A percentile compares a stretch with the other conserved stretches of the same genome.
phyloP scores from a whole-genome alignment of 2,113 vertebrate species.

The Heterocephalus glaber region DNA sequence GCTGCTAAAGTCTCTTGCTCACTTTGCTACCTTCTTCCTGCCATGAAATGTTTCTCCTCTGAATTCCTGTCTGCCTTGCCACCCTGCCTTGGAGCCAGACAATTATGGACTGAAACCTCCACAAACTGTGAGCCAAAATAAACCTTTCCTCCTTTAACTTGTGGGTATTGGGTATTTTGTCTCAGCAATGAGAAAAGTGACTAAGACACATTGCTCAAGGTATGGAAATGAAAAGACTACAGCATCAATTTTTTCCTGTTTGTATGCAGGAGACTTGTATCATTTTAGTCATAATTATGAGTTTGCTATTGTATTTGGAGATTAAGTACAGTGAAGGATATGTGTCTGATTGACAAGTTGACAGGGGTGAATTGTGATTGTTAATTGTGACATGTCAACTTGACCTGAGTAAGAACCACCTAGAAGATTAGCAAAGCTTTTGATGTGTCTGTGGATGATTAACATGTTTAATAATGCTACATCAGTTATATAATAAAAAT shows the following conservation, averaged over 20 bases:
- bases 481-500: slow-evolving; percentile 35
- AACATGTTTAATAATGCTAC: neutral
- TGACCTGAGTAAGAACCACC: neutral
- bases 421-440: neutral
- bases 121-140: neutral
- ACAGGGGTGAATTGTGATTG: neutral
- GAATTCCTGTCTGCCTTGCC: neutral
- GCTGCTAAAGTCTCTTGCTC: neutral
- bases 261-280: neutral
- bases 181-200: neutral
- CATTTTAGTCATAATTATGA: neutral
- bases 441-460: neutral
- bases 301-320: neutral
- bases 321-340: neutral
- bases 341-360: neutral
- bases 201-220: neutral
- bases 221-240: slow-evolving; percentile 8
- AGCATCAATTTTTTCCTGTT: neutral
- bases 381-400: neutral
- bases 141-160: neutral
- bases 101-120: neutral
- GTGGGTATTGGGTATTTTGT: neutral
- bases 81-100: neutral
- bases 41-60: neutral
- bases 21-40: neutral